Evolutionary conservation across 2,888 invertebrate species (phyloP).

Genomic region (Itoplectis maculator): DNA sequence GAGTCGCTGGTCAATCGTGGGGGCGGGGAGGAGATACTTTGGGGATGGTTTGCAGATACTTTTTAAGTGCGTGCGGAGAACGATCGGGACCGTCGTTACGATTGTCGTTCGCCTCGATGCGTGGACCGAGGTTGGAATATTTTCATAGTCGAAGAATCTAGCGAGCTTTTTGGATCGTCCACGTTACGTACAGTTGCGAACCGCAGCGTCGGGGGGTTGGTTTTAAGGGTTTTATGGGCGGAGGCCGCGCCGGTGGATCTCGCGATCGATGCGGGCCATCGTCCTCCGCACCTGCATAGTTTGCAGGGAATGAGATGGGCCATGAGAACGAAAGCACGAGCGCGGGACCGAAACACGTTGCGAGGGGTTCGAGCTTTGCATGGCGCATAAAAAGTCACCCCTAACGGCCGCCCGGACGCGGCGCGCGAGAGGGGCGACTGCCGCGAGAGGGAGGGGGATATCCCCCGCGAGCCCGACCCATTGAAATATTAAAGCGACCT

Average conservation of each 20-base stretch:
- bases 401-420: constrained; percentile 41
- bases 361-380: constrained; percentile 30
- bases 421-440: constrained; percentile 31
- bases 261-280: constrained; percentile 48
- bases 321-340: neutral
- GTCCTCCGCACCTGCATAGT: constrained; percentile 22
- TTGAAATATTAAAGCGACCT: constrained; percentile 69
- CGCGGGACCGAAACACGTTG: constrained; percentile 31
- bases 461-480: constrained; percentile 55
- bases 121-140: constrained; percentile 29
- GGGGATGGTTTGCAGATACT: no score
- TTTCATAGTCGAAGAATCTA: constrained; percentile 52
- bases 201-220: constrained; percentile 40
- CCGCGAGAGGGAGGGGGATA: neutral
- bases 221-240: constrained; percentile 58
- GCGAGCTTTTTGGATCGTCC: constrained; percentile 23
- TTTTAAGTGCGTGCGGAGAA: no score
- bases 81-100: neutral
- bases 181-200: constrained; percentile 10
- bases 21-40: no score
- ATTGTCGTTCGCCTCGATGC: neutral
- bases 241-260: constrained; percentile 33
- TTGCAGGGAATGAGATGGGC: constrained; percentile 22
- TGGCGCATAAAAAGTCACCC: constrained; percentile 68
- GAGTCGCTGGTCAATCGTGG: no score